Base-by-base conservation (phyloP, 1,140 invertebrate species). In the Zaprionus ghesquierei region DNA sequence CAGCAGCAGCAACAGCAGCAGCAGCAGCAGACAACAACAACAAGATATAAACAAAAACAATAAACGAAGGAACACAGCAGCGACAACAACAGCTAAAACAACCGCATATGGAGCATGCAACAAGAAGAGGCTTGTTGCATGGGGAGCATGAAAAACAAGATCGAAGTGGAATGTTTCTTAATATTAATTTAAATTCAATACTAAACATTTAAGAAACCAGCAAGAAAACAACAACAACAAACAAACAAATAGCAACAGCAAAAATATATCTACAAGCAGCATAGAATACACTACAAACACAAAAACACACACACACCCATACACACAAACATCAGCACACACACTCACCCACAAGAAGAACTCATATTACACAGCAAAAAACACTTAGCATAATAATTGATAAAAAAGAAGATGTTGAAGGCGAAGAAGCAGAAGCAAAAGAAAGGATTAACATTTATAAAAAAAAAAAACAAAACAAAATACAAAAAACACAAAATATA, bases 101-200 rank as follows among this genome's bases (percentile, higher is more conserved):
- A 10, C 15, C 4, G 25, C 25, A 27, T 27, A 20, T 3, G 9
- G 6, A 10, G 18, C 15, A 20, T 46, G 41, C 41, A 46, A 46
- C 8, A 46, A 13, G 2, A 44, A 20, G 2, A 20, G 25, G 13
- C 35, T 41, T 41, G n/a, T 41, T 22, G 25, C 20, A 27, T 27
- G 33, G 22, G 29, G 50, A 44, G 10, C 46, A 22, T 35, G 6
- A 29, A 20, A 60, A 4, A 55, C 29, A 50, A 49, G 25, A 33
- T 44, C 23, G 78, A 9, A 15, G 5, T 41, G n/a, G n/a, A 62
- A 81, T 75, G 81, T 81, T 85, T 87, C 81, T 81, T 81, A 81
- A 81, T 82, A 82, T 82, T 87, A 86, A 79, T 81, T 87, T 70
- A 78, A 82, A 87, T 79, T 81, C 81, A 87, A 86, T 86, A 79